Evolutionary conservation across 2,888 invertebrate species (phyloP).

Genomic region (Ditula angustiorana): DNA sequence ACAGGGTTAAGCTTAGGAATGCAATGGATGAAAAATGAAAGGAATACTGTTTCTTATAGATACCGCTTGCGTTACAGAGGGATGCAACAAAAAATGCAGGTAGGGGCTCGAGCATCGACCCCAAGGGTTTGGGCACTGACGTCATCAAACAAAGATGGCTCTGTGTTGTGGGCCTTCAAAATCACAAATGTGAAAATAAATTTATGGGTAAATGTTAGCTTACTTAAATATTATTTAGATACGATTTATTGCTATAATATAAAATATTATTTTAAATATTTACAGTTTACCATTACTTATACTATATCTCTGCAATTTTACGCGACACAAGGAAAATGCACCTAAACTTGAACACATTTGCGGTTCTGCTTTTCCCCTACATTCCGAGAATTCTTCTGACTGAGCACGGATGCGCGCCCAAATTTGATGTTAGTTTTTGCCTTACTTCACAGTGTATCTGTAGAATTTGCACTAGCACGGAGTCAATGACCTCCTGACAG

Average conservation of each 20-base stretch:
- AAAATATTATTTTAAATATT: no score
- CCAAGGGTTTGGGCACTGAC: constrained; percentile 71
- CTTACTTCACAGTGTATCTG: constrained; percentile 74
- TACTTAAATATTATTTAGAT: neutral
- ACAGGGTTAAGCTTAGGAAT: constrained; percentile 41
- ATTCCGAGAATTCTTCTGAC: constrained; percentile 61
- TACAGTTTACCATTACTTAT: neutral
- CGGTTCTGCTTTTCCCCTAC: constrained; percentile 57
- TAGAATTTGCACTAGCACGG: constrained; percentile 80
- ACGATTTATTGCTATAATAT: neutral
- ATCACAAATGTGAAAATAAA: constrained; percentile 53
- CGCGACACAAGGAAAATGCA: constrained; percentile 53
- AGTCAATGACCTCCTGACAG: constrained; percentile 81
- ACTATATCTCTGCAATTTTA: constrained; percentile 19
- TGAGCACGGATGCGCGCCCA: constrained; percentile 61
- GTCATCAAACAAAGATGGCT: constrained; percentile 63
- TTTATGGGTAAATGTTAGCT: constrained; percentile 39
- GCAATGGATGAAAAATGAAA: constrained; percentile 47
- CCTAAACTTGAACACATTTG: constrained; percentile 59
- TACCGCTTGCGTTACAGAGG: constrained; percentile 73
- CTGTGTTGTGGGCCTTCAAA: constrained; percentile 55
- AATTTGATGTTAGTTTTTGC: constrained; percentile 71
- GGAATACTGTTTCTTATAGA: constrained; percentile 60
- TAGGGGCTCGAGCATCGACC: constrained; percentile 81
- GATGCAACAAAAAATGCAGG: constrained; percentile 83